Evolutionary conservation across 2,888 invertebrate species (phyloP).

Genomic region (Leptopilina myrica): DNA sequence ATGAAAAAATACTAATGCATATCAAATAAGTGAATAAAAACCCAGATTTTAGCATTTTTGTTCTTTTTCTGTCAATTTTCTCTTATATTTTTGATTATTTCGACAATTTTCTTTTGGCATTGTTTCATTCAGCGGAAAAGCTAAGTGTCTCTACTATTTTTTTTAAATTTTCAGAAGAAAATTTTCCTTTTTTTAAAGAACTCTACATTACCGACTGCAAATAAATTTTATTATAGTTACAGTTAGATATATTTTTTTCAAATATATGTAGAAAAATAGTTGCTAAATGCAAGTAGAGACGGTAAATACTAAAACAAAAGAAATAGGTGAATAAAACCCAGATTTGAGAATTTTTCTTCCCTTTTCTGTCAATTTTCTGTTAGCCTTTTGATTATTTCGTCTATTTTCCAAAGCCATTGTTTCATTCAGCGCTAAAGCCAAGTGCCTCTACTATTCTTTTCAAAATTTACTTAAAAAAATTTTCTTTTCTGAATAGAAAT

Average conservation of each 20-base stretch:
- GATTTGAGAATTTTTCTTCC: too few relatives aligned
- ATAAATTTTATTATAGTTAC: too few relatives aligned
- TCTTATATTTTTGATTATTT: not conserved
- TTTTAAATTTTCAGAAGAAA: not conserved
- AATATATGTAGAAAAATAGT: too few relatives aligned
- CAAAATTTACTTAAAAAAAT: too few relatives aligned
- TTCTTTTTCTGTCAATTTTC: too few relatives aligned
- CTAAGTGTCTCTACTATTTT: not conserved
- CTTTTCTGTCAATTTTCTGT: too few relatives aligned
- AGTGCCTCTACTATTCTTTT: not conserved
- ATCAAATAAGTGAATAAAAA: too few relatives aligned
- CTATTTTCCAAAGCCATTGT: not conserved
- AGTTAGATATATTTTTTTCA: too few relatives aligned
- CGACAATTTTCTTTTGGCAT: not conserved
- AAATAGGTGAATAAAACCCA: too few relatives aligned
- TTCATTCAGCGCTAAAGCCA: not conserved
- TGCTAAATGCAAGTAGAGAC: not conserved
- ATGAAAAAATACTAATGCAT: too few relatives aligned
- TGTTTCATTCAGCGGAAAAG: not conserved
- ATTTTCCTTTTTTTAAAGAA: not conserved
- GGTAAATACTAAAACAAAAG: not conserved
- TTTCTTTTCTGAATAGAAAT: not conserved
- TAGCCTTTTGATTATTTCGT: not conserved
- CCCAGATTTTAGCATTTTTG: too few relatives aligned
- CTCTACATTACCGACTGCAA: not conserved